Conservation (phyloP, 2,888 invertebrate genomes). For the Stenodema calcarata region DNA sequence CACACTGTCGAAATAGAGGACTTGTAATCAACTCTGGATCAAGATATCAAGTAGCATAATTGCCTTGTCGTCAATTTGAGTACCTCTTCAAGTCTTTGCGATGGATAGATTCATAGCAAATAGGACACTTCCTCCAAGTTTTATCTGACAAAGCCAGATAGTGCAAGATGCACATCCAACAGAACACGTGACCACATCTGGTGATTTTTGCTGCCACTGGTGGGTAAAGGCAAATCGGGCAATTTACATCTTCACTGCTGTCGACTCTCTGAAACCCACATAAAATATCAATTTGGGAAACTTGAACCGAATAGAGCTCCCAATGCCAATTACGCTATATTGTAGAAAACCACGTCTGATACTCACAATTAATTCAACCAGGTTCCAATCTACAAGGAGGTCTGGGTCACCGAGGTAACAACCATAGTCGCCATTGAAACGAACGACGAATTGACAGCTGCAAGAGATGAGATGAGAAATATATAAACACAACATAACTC, state of each 20-base stretch:
- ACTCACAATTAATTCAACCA: conserved; percentile 91
- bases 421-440: conserved; percentile 78
- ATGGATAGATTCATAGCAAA: conserved; percentile 84
- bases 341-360: background rate
- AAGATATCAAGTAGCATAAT: background rate
- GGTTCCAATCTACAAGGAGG: conserved; percentile 87
- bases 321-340: background rate
- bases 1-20: conserved; percentile 65
- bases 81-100: conserved; percentile 84
- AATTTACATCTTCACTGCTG: conserved; percentile 73
- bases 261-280: conserved; percentile 64
- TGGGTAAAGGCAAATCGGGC: conserved; percentile 90
- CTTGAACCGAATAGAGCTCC: too few relatives aligned
- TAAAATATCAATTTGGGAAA: background rate
- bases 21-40: background rate
- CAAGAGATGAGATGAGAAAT: conserved; percentile 56
- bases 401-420: conserved; percentile 84
- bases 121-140: conserved; percentile 85
- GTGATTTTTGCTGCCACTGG: conserved; percentile 91
- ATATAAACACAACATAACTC: background rate
- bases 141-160: conserved; percentile 87
- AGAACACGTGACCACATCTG: conserved; percentile 93
- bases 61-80: background rate
- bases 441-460: conserved; percentile 95
- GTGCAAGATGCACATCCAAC: conserved; percentile 94